Evolutionary conservation across 2,797 vertebrate species (phyloP).

Genomic region (Furcifer pardalis): DNA sequence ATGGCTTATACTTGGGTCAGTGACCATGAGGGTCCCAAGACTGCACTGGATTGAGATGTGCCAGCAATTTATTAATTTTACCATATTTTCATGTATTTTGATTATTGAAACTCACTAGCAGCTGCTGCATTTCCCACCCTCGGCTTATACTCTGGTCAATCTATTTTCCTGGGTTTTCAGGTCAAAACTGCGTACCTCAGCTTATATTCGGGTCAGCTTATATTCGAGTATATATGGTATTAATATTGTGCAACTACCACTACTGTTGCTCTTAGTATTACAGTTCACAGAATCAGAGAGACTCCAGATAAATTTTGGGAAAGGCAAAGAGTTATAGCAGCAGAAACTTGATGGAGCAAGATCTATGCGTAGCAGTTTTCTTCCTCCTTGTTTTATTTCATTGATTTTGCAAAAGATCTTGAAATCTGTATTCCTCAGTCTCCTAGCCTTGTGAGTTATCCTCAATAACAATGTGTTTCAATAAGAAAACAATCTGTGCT

Average conservation of each 20-base stretch:
- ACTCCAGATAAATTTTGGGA: not conserved
- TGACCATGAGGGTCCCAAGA: too few species aligned
- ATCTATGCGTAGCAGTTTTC: not conserved
- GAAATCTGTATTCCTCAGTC: not conserved
- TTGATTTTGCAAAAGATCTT: not conserved
- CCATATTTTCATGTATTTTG: too few species aligned
- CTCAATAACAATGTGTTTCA: not conserved
- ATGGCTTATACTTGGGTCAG: too few species aligned
- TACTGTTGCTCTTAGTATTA: accelerated
- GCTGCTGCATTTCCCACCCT: too few species aligned
- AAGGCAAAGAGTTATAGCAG: not conserved
- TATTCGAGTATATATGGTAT: too few species aligned
- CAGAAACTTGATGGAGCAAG: not conserved
- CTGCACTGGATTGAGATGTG: too few species aligned
- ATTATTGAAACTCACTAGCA: too few species aligned
- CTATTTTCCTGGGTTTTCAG: too few species aligned
- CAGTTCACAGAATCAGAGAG: not conserved
- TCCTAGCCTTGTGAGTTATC: not conserved
- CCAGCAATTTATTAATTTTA: too few species aligned
- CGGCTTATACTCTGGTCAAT: too few species aligned
- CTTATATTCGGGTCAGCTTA: too few species aligned
- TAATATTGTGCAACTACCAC: not conserved
- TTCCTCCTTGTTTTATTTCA: not conserved
- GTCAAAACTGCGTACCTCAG: too few species aligned
- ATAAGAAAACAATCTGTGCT: not conserved